These are phyloP conservation scores for Acromyrmex charruanus DNA, from an alignment of 1,140 invertebrate genomes.

Conservation along the genomic window DNA sequence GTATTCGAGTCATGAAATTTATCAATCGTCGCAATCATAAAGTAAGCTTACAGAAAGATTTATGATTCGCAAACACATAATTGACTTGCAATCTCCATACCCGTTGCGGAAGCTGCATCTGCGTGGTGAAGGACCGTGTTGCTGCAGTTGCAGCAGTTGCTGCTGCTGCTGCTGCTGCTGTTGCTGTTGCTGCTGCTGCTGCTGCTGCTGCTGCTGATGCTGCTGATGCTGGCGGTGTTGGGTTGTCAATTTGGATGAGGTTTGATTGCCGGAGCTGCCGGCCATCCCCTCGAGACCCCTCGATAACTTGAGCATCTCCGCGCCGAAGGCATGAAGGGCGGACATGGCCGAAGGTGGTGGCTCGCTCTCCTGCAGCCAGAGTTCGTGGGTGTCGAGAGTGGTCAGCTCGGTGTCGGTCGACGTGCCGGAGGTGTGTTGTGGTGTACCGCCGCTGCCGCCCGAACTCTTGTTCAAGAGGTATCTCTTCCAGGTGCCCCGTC, in stretches of 20 bases:
- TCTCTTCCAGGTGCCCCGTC: conserved; percentile 89
- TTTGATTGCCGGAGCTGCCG: conserved; percentile 70
- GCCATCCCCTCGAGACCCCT: conserved; percentile 89
- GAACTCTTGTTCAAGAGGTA: conserved; percentile 85
- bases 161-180: conserved; percentile 65
- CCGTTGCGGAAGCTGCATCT: conserved; percentile 79
- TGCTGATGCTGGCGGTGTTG: conserved; percentile 75
- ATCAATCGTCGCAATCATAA: not conserved
- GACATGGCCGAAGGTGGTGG: conserved; percentile 93
- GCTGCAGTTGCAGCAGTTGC: conserved; percentile 65
- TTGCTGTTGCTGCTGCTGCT: conserved; percentile 64
- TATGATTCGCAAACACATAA: not conserved
- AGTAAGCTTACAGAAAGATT: not conserved
- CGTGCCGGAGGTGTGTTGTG: conserved; percentile 90
- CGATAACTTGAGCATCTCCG: conserved; percentile 93
- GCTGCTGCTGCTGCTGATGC: conserved; percentile 52
- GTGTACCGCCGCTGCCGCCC: conserved; percentile 85
- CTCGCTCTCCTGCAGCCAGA: conserved; percentile 93
- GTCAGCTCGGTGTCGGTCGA: conserved; percentile 94
- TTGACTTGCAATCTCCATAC: conserved; percentile 70
- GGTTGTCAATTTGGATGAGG: conserved; percentile 68
- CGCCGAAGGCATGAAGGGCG: conserved; percentile 93
- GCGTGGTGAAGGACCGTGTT: conserved; percentile 70
- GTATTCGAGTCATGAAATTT: not conserved
- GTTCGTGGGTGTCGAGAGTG: conserved; percentile 92